Conservation (phyloP, 2,888 invertebrate genomes). For the Isotomurus palustris region DNA sequence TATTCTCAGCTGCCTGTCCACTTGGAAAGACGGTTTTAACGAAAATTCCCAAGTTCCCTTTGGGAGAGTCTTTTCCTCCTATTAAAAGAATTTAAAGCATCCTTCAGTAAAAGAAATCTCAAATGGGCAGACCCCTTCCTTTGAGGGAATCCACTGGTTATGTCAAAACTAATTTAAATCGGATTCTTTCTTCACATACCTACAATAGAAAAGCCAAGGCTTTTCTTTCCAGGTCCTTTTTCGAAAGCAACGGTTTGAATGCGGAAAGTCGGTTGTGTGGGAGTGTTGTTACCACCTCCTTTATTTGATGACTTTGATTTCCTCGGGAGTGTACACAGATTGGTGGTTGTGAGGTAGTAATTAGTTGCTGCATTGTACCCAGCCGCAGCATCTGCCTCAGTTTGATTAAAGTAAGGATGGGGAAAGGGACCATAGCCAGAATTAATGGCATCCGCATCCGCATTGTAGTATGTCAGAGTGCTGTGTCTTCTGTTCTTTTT, state of each 20-base stretch:
- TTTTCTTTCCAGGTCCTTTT: slow-evolving; percentile 78
- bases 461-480: slow-evolving; percentile 42
- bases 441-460: slow-evolving; percentile 43
- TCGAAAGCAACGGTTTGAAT: slow-evolving; percentile 50
- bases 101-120: background rate
- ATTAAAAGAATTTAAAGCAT: slow-evolving; percentile 16
- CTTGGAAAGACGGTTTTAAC: slow-evolving; percentile 81
- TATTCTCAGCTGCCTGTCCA: slow-evolving; percentile 80
- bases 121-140: background rate
- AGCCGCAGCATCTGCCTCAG: slow-evolving; percentile 6
- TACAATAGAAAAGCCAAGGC: slow-evolving; percentile 76
- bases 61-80: slow-evolving; percentile 76
- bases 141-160: background rate
- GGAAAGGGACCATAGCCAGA: slow-evolving; percentile 17
- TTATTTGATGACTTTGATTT: slow-evolving; percentile 22
- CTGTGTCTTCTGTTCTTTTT: slow-evolving; percentile 34
- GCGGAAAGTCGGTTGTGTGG: slow-evolving; percentile 30
- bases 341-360: slow-evolving; percentile 42
- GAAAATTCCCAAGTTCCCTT: slow-evolving; percentile 82
- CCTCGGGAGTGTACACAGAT: slow-evolving; percentile 43
- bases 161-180: background rate
- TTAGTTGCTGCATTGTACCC: slow-evolving; percentile 25
- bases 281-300: background rate
- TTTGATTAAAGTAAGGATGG: slow-evolving; percentile 22
- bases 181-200: slow-evolving; percentile 8